Percentiles rank a stretch among this genome's conserved stretches.
These are phyloP conservation scores for Daphoenositta chrysoptera DNA, from an alignment of 2,113 vertebrate species.

Conservation along the genomic window DNA sequence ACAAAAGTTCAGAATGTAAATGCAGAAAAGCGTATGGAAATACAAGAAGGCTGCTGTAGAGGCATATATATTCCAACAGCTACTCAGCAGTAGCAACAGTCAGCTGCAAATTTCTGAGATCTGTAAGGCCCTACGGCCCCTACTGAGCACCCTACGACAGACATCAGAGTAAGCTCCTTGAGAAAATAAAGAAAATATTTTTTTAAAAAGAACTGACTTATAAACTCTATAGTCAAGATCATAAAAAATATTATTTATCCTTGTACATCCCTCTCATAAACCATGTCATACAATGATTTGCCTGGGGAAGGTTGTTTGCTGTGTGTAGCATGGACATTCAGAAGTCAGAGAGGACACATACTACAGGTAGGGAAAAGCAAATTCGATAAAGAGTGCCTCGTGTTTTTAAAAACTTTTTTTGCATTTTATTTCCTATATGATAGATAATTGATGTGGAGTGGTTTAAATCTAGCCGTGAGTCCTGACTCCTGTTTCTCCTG, in stretches of 20 bases:
- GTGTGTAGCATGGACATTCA: neutral
- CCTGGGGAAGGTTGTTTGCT: neutral
- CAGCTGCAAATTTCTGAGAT: neutral
- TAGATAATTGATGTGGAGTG: neutral
- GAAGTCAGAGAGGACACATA: neutral
- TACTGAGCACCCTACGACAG: neutral
- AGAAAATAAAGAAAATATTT: neutral
- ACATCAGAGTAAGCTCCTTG: neutral
- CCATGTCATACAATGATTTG: neutral
- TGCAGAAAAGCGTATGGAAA: neutral
- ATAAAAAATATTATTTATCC: neutral
- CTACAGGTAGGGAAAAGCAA: neutral
- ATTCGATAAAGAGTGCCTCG: neutral
- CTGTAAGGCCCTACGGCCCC: neutral
- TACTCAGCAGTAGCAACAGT: neutral
- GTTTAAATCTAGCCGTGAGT: neutral
- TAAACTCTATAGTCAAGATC: neutral
- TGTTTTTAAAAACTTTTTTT: neutral
- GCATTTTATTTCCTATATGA: neutral
- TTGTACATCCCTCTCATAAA: neutral
- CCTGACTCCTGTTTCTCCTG: neutral
- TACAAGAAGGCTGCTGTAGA: neutral
- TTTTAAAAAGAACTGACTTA: neutral
- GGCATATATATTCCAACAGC: neutral
- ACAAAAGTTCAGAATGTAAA: neutral